These are phyloP conservation scores for Trogon surrucura DNA, from an alignment of 2,113 vertebrate genomes.

Conservation along the genomic window DNA sequence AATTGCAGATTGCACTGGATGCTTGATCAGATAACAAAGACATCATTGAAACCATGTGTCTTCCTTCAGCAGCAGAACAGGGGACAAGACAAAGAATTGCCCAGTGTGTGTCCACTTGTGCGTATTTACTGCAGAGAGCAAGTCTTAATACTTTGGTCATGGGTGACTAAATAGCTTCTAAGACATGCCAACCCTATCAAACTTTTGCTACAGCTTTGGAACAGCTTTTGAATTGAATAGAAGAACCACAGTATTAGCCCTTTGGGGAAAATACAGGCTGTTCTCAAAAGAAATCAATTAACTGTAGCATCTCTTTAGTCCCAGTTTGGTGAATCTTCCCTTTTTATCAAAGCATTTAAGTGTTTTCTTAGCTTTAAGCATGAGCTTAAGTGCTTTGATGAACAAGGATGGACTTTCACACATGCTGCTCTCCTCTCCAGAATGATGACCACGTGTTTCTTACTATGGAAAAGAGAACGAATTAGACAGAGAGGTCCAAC, in stretches of 20 bases:
- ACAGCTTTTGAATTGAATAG: neutral
- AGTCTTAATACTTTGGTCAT: constrained; percentile 64
- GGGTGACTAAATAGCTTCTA: constrained; percentile 74
- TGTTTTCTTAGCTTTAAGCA: constrained; percentile 32
- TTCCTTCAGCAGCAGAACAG: constrained; percentile 59
- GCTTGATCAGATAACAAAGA: constrained; percentile 88
- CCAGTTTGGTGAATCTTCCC: neutral
- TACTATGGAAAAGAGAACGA: neutral
- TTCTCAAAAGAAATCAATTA: constrained; percentile 55
- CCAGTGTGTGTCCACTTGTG: constrained; percentile 63
- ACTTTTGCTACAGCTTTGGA: constrained; percentile 50
- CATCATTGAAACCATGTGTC: constrained; percentile 78
- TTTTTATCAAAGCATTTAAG: constrained; percentile 34
- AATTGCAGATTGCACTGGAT: constrained; percentile 87
- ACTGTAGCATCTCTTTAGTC: constrained; percentile 36
- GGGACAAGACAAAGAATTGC: constrained; percentile 69
- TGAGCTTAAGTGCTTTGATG: neutral
- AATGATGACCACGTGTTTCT: neutral
- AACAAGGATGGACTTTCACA: constrained; percentile 30
- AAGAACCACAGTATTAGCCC: constrained; percentile 16
- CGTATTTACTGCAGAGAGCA: constrained; percentile 33
- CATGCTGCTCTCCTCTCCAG: neutral
- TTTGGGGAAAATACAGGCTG: neutral
- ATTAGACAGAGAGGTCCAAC: neutral
- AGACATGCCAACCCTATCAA: constrained; percentile 58